Evolutionary conservation across 2,113 vertebrate genomes (phyloP), one percentile per base, ranked within the genome.

Genomic region (Himantopus leucocephalus): DNA sequence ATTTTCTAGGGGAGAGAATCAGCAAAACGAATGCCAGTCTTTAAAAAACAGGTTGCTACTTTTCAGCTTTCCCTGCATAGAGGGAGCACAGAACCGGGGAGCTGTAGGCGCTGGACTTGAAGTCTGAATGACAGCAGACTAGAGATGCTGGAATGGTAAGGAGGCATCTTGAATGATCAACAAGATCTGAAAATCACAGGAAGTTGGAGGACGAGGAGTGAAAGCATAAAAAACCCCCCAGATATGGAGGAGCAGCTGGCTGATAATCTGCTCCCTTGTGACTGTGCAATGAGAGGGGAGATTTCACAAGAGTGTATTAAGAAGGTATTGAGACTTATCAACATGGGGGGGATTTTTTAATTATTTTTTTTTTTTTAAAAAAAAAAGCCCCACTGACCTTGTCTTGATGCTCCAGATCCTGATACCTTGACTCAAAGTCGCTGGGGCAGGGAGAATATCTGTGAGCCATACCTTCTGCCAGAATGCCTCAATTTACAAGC

Each of bases 171-270:
- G 58, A 75, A 70, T 64, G 66, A 72, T 75, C 76, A 63, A 17
- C 81, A 75, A 63, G 55, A 50, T 11, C 77, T 63, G 47, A 68
- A 80, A 85, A 85, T 90, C 88, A 81, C 52, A 78, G 70, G 73
- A 74, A 81, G 32, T 2, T 95, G 64, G 58, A 83, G 55, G 73
- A 82, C 70, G 89, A 89, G 59, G 50, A 84, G 22, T 56, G 60
- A 85, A 95, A 87, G 39, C 45, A 62, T 7, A 17, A 41, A 50
- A 78, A 18, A 35, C 35, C 35, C 35, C 35, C 35, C 5, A 35
- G 9, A 29, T 52, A 37, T 3, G 5, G 72, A 92, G 55, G 55
- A 91, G 59, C 50, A 84, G 39, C 63, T 83, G 72, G 55, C 35
- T 94, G 76, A 50, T 50, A 55, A 84, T 21, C 70, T 35, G 13